Conservation (phyloP, 2,888 invertebrate genomes). For the Pseudococcus longispinus region DNA sequence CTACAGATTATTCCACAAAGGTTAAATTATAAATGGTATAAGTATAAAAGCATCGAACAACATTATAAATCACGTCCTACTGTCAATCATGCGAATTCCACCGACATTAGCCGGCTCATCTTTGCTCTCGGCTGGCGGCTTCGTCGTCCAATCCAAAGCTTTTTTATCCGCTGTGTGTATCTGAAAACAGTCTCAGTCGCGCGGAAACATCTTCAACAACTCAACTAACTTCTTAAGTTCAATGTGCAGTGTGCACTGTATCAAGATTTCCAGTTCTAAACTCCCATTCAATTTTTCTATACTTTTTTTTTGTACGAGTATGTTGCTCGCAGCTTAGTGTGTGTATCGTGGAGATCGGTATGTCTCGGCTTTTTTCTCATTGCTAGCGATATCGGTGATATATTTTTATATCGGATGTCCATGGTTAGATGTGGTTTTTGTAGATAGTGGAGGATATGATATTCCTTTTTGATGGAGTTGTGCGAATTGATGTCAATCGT, state of each 20-base stretch:
- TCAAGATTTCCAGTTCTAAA: background rate
- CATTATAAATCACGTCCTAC: slow-evolving; percentile 56
- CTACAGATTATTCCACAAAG: slow-evolving; percentile 55
- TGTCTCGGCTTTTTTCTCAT: too few species aligned
- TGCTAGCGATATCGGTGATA: too few species aligned
- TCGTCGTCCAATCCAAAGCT: slow-evolving; percentile 46
- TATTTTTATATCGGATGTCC: too few species aligned
- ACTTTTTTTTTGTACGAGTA: background rate
- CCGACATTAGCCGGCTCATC: slow-evolving; percentile 56
- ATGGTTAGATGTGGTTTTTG: too few species aligned
- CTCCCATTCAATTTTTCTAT: background rate
- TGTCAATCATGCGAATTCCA: slow-evolving; percentile 56
- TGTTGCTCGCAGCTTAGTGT: background rate
- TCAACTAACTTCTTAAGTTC: slow-evolving; percentile 39
- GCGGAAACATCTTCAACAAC: slow-evolving; percentile 54
- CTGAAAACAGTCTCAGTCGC: slow-evolving; percentile 40
- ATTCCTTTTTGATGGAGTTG: too few species aligned
- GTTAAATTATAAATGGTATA: slow-evolving; percentile 56
- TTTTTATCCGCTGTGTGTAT: slow-evolving; percentile 53
- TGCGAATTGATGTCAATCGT: too few species aligned
- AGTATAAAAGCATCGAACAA: slow-evolving; percentile 53
- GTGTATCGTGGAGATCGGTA: background rate
- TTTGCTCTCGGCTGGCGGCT: slow-evolving; percentile 52
- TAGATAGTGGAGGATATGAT: too few species aligned
- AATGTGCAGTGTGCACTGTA: background rate